Conservation (phyloP, 2,888 invertebrate species). For the Hofmannophila pseudospretella region DNA sequence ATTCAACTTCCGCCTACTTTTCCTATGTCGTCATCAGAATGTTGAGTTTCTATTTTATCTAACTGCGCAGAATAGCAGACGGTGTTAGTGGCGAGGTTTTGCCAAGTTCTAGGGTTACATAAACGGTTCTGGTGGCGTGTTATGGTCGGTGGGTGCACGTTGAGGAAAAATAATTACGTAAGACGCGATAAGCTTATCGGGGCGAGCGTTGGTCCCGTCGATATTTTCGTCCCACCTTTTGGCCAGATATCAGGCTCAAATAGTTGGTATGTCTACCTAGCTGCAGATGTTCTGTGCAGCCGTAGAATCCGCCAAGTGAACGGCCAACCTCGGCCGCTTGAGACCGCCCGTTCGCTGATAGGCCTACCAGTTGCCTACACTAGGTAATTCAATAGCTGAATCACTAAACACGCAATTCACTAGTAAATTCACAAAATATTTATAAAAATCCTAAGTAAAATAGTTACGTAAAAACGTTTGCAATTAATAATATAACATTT, state of each 20-base stretch:
- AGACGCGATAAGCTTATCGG: slow-evolving; percentile 51
- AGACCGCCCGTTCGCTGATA: neutral
- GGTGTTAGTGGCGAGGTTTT: slow-evolving; percentile 2
- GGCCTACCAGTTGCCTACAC: too few species aligned
- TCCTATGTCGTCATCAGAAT: slow-evolving; percentile 27
- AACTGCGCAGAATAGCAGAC: slow-evolving; percentile 39
- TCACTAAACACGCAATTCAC: too few species aligned
- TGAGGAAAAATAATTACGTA: slow-evolving; percentile 45
- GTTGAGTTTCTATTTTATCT: slow-evolving; percentile 22
- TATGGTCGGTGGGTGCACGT: slow-evolving; percentile 38
- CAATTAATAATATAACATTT: too few species aligned
- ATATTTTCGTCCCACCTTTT: slow-evolving; percentile 38
- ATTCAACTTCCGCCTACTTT: slow-evolving; percentile 28
- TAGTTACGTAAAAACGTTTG: too few species aligned
- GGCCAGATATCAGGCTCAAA: slow-evolving; percentile 7
- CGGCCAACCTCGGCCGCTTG: neutral
- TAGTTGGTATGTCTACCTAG: too few species aligned
- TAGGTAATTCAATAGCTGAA: neutral
- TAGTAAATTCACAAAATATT: too few species aligned
- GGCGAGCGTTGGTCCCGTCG: slow-evolving; percentile 26
- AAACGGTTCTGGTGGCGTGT: slow-evolving; percentile 14
- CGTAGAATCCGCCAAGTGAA: neutral
- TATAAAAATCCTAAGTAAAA: too few species aligned
- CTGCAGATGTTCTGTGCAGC: slow-evolving; percentile 2
- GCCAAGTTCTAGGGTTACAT: slow-evolving; percentile 10